Conservation (phyloP, 2,888 invertebrate genomes). For the Brachycybe producta region DNA sequence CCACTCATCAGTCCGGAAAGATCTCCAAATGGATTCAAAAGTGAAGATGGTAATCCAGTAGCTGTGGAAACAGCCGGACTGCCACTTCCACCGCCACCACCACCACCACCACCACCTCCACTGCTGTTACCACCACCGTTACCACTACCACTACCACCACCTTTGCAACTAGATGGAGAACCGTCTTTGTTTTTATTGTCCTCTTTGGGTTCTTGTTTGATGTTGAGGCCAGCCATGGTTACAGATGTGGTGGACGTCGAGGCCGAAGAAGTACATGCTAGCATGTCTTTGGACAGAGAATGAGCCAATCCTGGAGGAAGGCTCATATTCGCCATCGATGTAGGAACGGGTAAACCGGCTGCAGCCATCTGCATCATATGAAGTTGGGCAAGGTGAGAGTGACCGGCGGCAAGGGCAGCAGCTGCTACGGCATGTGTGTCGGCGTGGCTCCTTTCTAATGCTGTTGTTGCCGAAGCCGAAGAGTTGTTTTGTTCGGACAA, state of each 20-base stretch:
- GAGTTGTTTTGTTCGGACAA: conserved; percentile 9
- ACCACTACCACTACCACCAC: conserved; percentile 46
- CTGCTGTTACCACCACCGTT: not conserved
- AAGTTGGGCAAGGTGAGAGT: conserved; percentile 32
- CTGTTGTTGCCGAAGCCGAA: conserved; percentile 15
- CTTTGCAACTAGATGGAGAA: conserved; percentile 22
- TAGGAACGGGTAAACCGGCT: conserved; percentile 23
- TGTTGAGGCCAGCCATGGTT: conserved; percentile 28
- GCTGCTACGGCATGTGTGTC: conserved; percentile 28
- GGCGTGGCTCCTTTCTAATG: conserved; percentile 1
- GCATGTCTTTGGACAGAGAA: conserved; percentile 12
- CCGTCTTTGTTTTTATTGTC: conserved; percentile 13
- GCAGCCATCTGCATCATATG: conserved; percentile 39
- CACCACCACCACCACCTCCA: not conserved
- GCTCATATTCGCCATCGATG: conserved; percentile 12
- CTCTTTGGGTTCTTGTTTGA: conserved; percentile 18
- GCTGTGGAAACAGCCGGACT: not conserved
- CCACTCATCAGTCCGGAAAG: conserved; percentile 20
- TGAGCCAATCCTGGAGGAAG: conserved; percentile 22
- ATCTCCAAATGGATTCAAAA: conserved; percentile 20
- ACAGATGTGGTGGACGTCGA: conserved; percentile 22
- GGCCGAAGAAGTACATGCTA: conserved; percentile 19
- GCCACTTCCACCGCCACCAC: not conserved
- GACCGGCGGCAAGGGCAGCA: conserved; percentile 41
- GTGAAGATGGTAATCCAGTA: not conserved